A percentile compares a stretch with the other conserved stretches of the same genome.
Evolutionary conservation across 2,797 vertebrate species (phyloP).

Genomic region (Glyptemys insculpta): DNA sequence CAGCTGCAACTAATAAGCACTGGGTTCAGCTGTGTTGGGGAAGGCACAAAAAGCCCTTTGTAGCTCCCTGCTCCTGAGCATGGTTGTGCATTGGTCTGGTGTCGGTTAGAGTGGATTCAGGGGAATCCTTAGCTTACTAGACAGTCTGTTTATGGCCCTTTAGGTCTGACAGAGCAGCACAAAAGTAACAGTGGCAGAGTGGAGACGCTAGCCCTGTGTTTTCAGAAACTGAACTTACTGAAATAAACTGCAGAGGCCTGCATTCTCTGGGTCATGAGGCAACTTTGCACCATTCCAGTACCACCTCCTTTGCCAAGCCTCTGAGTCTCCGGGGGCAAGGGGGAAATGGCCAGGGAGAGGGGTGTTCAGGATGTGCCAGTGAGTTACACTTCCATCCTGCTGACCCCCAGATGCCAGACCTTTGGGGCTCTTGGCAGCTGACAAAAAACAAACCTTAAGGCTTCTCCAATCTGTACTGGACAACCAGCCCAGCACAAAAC

Average conservation of each 20-base stretch:
- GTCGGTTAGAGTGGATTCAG: background rate
- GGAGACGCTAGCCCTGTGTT: background rate
- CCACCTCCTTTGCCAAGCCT: background rate
- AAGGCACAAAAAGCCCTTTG: slow-evolving; percentile 32
- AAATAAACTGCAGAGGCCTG: background rate
- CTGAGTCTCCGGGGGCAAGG: background rate
- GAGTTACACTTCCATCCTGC: background rate
- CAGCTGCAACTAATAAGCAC: slow-evolving; percentile 36
- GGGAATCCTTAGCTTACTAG: background rate
- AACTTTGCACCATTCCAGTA: background rate
- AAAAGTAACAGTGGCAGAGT: background rate
- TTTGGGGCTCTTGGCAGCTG: background rate
- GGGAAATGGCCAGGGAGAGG: background rate
- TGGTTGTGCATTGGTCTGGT: background rate
- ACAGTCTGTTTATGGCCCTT: background rate
- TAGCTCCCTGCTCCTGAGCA: background rate
- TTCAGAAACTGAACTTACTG: background rate
- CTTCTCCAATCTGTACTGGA: background rate
- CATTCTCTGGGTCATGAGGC: background rate
- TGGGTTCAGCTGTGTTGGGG: slow-evolving; percentile 19
- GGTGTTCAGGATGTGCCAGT: background rate
- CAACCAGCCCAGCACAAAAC: background rate
- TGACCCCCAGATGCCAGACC: background rate
- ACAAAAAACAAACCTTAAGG: background rate
- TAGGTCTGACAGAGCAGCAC: background rate